These are phyloP conservation scores for Cyrtodaria siliqua DNA, from an alignment of 2,888 invertebrate species.

Conservation along the genomic window DNA sequence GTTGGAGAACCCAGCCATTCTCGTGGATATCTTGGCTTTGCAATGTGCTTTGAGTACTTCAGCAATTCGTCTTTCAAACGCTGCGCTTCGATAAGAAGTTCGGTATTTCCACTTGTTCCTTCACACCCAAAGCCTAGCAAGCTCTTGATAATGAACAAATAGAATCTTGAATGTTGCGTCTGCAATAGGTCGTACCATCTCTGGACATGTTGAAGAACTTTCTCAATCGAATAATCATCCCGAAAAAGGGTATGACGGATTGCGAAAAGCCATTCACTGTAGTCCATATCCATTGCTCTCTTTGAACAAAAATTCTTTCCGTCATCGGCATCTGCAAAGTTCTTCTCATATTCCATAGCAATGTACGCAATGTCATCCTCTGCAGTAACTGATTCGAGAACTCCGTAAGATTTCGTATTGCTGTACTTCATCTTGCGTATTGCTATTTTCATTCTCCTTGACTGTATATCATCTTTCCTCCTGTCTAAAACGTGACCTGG, in stretches of 20 bases:
- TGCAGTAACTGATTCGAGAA: slow-evolving; percentile 30
- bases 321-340: slow-evolving; percentile 35
- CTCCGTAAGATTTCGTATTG: slow-evolving; percentile 12
- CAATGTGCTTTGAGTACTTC: slow-evolving; percentile 25
- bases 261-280: slow-evolving; percentile 66
- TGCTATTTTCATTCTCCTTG: slow-evolving; percentile 3
- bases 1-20: slow-evolving; percentile 60
- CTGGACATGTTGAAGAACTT: slow-evolving; percentile 49
- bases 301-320: slow-evolving; percentile 7
- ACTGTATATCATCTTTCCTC: neutral
- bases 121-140: slow-evolving; percentile 56
- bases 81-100: slow-evolving; percentile 46
- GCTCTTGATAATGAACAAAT: slow-evolving; percentile 60
- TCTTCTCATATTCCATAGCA: slow-evolving; percentile 50
- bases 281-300: slow-evolving; percentile 54
- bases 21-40: slow-evolving; percentile 51
- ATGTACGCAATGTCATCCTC: slow-evolving; percentile 37
- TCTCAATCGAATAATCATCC: slow-evolving; percentile 45
- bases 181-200: slow-evolving; percentile 47
- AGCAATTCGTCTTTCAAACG: slow-evolving; percentile 31
- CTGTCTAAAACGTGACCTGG: neutral
- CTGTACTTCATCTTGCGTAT: slow-evolving; percentile 20
- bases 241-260: slow-evolving; percentile 45
- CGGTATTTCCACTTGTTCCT: neutral
- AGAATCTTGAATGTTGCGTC: slow-evolving; percentile 57